Evolutionary conservation across 2,888 invertebrate genomes (phyloP).

Genomic region (Caenorhabditis afra): DNA sequence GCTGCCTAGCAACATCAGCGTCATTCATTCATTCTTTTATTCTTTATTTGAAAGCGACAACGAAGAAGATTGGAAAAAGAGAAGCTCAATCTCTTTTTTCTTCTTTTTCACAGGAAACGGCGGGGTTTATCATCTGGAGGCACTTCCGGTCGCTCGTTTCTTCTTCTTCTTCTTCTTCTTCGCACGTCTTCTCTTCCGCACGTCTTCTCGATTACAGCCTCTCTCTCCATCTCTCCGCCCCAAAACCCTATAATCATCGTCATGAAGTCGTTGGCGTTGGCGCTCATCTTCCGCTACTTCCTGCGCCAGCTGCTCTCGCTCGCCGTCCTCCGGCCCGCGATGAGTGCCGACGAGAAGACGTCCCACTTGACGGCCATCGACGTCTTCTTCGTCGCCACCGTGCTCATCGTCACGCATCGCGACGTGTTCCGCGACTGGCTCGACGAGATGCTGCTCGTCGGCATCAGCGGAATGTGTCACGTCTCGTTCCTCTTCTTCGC

Average conservation of each 20-base stretch:
- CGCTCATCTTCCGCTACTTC: slow-evolving; percentile 18
- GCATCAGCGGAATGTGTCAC: slow-evolving; percentile 1
- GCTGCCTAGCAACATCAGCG: no score
- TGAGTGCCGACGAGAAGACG: background rate
- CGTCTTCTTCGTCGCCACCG: slow-evolving; percentile 2
- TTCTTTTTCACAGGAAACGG: no score
- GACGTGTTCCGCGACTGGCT: background rate
- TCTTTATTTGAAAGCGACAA: no score
- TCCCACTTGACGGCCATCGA: background rate
- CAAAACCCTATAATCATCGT: background rate
- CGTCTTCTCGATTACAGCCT: no score
- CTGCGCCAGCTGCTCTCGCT: slow-evolving; percentile 8
- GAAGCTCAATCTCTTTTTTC: no score
- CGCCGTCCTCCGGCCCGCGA: background rate
- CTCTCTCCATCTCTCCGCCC: no score
- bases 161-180: no score
- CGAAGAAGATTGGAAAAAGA: no score
- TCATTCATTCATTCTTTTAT: no score
- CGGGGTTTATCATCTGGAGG: no score
- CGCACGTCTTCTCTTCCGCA: no score
- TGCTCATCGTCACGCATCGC: background rate
- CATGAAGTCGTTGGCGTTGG: slow-evolving; percentile 8
- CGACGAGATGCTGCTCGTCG: slow-evolving; percentile 9
- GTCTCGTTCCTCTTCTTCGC: slow-evolving; percentile 9
- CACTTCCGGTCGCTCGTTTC: no score